A percentile compares a stretch with the other conserved stretches of the same genome.
Evolutionary conservation across 1,140 invertebrate genomes (phyloP).

Genomic region (Cyphomyrmex costatus): DNA sequence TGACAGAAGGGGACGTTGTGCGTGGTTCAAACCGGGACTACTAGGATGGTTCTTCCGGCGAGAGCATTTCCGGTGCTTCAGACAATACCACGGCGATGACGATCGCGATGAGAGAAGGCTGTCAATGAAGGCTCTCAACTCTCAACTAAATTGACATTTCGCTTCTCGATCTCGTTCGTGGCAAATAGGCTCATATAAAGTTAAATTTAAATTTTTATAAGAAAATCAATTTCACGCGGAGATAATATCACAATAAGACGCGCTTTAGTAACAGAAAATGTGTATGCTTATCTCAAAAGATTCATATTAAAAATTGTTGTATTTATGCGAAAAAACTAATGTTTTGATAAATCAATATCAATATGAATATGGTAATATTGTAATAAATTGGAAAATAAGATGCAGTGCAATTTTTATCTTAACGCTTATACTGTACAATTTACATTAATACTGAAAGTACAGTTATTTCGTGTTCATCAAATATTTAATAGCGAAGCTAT

Average conservation of each 20-base stretch:
- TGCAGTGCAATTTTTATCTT: no score
- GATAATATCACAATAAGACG: not conserved
- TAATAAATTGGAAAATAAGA: no score
- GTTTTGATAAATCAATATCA: no score
- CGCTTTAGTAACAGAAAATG: not conserved
- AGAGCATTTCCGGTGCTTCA: conserved; percentile 80
- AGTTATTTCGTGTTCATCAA: no score
- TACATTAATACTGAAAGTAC: no score
- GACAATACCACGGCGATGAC: conserved; percentile 75
- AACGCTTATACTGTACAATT: no score
- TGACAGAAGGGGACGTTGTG: conserved; percentile 51
- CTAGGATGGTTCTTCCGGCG: conserved; percentile 81
- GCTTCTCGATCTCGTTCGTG: not conserved
- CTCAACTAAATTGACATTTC: not conserved
- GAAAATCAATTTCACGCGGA: not conserved
- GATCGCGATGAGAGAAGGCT: conserved; percentile 46
- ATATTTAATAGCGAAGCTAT: no score
- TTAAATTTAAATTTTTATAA: conserved; percentile 10
- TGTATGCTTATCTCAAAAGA: not conserved
- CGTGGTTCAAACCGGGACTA: conserved; percentile 53
- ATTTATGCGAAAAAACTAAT: not conserved
- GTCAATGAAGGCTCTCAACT: conserved; percentile 52
- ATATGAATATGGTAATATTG: no score
- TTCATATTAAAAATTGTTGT: not conserved
- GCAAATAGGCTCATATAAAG: not conserved